Conservation (phyloP, 35 echinoderm and acorn worm species). For the Chiridota heheva region DNA sequence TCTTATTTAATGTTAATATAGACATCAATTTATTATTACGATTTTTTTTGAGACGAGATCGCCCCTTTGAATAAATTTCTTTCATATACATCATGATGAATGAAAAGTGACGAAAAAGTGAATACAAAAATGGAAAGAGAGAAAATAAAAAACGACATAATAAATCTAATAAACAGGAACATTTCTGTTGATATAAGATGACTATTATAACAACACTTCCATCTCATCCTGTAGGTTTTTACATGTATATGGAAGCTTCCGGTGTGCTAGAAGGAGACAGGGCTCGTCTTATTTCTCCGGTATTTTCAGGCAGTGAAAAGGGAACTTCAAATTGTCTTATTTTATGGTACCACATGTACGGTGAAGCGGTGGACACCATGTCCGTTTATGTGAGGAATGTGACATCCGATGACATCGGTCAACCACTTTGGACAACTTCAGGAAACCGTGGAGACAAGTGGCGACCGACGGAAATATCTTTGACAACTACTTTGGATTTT, state of each 20-base stretch:
- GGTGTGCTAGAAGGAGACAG: not conserved
- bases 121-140: too few species aligned
- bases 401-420: too few species aligned
- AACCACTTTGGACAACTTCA: not conserved
- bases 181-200: too few species aligned
- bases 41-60: too few species aligned
- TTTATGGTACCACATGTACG: slow-evolving; percentile 17
- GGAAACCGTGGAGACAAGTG: slow-evolving; percentile 4
- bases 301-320: not conserved
- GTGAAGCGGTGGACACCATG: not conserved
- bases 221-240: slow-evolving; percentile 4
- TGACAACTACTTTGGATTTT: not conserved
- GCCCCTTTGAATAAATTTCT: too few species aligned
- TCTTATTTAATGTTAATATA: too few species aligned
- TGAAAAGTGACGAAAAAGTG: too few species aligned
- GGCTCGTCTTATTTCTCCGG: not conserved
- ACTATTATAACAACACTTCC: too few species aligned
- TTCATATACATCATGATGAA: too few species aligned
- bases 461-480: not conserved
- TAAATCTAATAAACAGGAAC: too few species aligned
- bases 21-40: too few species aligned
- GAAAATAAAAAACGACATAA: too few species aligned
- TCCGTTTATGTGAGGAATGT: not conserved
- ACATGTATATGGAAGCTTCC: slow-evolving; percentile 2
- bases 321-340: not conserved